Base-by-base conservation (phyloP, 1,140 invertebrate genomes). In the Streblospio benedicti region DNA sequence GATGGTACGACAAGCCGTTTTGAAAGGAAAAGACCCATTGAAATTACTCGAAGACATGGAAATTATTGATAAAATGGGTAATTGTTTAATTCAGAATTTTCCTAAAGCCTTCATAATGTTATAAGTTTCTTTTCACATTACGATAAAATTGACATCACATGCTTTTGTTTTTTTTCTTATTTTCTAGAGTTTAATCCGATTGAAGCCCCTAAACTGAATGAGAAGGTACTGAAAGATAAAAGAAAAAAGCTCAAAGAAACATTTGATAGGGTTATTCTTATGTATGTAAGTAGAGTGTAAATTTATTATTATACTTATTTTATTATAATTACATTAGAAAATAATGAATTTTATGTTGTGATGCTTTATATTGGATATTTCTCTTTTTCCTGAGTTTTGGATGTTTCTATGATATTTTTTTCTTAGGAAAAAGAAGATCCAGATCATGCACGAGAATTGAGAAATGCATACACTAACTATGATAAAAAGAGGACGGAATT, bases 61-160 rank as follows among this genome's bases (percentile, higher is more conserved):
- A 76, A 91, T 95, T 79, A 93, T 97, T 73, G 94, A 97, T 84
- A 88, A 92, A 83, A 95, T 97, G 90, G 91, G 91, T 93, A 83
- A 71, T 69, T 68, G 23, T 41, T 31, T 31, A 57, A 60, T 54
- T 38, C 9, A 12, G 23, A 12, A 16, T 49, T 49, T 23, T 49
- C 14, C 56, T n/a, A n/a, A n/a, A n/a, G n/a, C n/a, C n/a, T n/a
- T n/a, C n/a, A n/a, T n/a, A n/a, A n/a, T n/a, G n/a, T n/a, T n/a
- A n/a, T n/a, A n/a, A n/a, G n/a, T n/a, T n/a, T 64, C 16, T 38
- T 47, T 41, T 41, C 12, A 18, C 18, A 41, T 41, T 12, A 41
- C 12, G 38, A 12, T 12, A 41, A 12, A 41, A 12, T 23, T 12
- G 12, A 50, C 12, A 18, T 38, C 28, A 1, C 3, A 18, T 16